phyloP scores from a whole-genome alignment of 1,140 invertebrate genomes.

The Coboldia fuscipes region DNA sequence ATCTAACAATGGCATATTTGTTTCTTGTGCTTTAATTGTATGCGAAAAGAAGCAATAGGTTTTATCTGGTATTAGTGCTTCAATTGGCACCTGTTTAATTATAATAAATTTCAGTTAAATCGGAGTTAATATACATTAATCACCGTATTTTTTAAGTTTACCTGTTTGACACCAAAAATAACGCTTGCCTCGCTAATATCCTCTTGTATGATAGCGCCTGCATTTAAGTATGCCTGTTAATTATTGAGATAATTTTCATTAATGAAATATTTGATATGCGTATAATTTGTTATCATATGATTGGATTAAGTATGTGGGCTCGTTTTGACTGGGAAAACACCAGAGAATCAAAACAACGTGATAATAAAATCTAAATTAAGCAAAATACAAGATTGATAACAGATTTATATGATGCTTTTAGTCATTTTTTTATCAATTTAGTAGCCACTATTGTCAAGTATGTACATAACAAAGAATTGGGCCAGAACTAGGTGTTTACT shows the following conservation, averaged over 20 bases:
- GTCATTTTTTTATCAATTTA: too few relatives aligned
- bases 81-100: constrained; percentile 91
- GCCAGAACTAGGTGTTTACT: too few relatives aligned
- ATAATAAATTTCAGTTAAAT: too few relatives aligned
- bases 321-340: not conserved
- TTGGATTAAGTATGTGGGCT: not conserved
- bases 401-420: not conserved
- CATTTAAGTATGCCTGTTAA: constrained; percentile 58
- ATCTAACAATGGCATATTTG: constrained; percentile 94
- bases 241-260: constrained; percentile 3
- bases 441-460: too few relatives aligned
- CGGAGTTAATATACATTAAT: too few relatives aligned
- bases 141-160: too few relatives aligned
- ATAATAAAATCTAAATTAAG: not conserved
- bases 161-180: constrained; percentile 95
- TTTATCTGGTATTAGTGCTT: constrained; percentile 80
- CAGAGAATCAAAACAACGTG: not conserved
- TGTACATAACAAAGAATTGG: too few relatives aligned
- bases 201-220: constrained; percentile 83
- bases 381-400: not conserved
- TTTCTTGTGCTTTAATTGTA: constrained; percentile 97
- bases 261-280: not conserved
- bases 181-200: constrained; percentile 90
- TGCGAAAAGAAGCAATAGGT: constrained; percentile 99
- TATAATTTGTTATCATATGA: not conserved